Evolutionary conservation across 2,113 vertebrate species (phyloP).

Genomic region (Brachypodius melanocephalos): DNA sequence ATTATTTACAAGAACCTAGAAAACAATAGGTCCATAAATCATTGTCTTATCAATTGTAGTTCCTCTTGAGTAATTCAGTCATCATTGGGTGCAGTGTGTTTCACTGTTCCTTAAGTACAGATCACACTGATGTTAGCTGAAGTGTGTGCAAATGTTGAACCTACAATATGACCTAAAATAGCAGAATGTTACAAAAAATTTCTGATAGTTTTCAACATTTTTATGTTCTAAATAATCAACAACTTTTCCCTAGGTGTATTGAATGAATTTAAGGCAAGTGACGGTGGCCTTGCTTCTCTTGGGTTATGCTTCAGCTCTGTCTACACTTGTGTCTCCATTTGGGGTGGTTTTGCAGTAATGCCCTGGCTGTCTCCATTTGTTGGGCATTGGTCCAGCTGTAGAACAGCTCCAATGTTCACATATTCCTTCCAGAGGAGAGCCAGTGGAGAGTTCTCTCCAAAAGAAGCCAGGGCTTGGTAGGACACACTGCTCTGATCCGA

Average conservation of each 20-base stretch:
- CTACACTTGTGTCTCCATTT: background rate
- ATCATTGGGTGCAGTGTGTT: background rate
- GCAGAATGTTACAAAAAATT: background rate
- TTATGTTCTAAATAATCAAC: background rate
- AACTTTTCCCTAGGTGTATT: background rate
- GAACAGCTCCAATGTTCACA: background rate
- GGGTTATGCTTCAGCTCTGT: background rate
- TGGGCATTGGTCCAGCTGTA: background rate
- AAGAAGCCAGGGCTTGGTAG: background rate
- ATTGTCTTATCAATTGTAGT: conserved; percentile 50
- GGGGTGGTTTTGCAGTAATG: background rate
- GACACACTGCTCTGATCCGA: background rate
- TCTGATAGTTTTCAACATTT: background rate
- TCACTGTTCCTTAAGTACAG: background rate
- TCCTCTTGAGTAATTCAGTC: conserved; percentile 37
- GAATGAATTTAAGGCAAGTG: background rate
- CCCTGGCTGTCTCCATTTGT: background rate
- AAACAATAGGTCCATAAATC: conserved; percentile 61
- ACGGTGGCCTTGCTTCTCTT: background rate
- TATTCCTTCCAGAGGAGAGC: background rate
- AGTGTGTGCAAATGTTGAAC: background rate
- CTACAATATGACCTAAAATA: background rate
- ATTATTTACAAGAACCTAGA: conserved; percentile 37
- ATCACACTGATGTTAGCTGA: background rate
- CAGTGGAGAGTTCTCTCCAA: background rate